A percentile compares a stretch with the other conserved stretches of the same genome.
Conservation (phyloP, 2,113 vertebrate genomes). For the Choloepus hoffmanni region DNA sequence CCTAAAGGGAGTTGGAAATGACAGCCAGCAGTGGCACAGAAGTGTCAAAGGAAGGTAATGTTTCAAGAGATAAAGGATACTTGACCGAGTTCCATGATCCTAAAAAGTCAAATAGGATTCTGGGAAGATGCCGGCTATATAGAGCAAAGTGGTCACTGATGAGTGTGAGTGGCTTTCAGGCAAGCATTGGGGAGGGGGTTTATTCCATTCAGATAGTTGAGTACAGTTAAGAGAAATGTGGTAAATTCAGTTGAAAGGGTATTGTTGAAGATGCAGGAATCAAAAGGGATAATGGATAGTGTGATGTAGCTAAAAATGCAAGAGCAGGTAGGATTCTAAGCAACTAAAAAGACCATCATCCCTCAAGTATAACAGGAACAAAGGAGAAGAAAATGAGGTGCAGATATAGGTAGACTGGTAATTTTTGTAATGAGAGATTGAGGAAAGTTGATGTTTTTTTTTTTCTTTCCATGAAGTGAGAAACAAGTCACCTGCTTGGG, state of each 20-base stretch:
- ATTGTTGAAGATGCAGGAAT: neutral
- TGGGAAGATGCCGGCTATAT: neutral
- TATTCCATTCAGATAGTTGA: neutral
- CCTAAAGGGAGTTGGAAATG: neutral
- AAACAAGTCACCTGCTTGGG: neutral
- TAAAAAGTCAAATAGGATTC: neutral
- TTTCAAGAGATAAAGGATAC: neutral
- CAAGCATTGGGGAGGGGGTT: neutral
- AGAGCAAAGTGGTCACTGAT: neutral
- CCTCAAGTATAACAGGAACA: rapidly evolving
- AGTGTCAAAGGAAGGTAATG: neutral
- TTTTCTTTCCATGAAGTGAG: neutral
- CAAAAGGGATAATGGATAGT: neutral
- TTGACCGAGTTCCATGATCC: neutral
- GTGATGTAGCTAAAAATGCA: neutral
- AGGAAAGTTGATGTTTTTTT: neutral
- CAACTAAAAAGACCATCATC: neutral
- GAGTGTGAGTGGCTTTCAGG: neutral
- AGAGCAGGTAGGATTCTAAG: neutral
- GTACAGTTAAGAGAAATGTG: neutral
- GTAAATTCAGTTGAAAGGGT: neutral
- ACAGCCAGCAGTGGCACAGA: neutral
- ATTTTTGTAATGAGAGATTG: neutral
- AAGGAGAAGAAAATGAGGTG: neutral
- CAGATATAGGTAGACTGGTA: neutral